A percentile compares a stretch with the other conserved stretches of the same genome.
Evolutionary conservation across 35 echinoderm and acorn worm species (phyloP).

Genomic region (Patiria miniata): DNA sequence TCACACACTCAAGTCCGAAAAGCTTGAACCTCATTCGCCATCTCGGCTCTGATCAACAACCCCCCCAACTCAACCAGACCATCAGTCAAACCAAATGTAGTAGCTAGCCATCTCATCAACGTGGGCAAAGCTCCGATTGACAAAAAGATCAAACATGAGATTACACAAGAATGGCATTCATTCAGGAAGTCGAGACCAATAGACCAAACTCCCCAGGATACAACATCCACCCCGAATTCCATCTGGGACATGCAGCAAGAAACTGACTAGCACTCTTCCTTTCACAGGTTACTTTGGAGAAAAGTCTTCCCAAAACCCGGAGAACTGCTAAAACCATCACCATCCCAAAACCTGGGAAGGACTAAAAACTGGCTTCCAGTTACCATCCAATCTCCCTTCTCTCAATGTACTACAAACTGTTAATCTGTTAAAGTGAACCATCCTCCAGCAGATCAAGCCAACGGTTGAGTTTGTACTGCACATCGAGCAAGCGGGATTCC

Average conservation of each 20-base stretch:
- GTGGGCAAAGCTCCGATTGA: no score
- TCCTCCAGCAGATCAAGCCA: constrained; percentile 12
- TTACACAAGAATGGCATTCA: neutral
- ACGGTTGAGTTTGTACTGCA: neutral
- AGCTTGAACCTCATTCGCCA: constrained; percentile 1
- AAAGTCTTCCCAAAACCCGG: no score
- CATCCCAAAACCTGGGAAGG: no score
- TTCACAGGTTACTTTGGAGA: neutral
- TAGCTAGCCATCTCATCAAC: constrained; percentile 9
- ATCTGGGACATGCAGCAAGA: neutral
- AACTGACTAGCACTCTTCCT: neutral
- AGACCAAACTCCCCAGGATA: neutral
- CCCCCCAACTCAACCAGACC: no score
- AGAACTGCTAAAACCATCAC: no score
- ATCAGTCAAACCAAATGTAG: constrained; percentile 10
- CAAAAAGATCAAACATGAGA: constrained; percentile 5
- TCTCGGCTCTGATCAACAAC: neutral
- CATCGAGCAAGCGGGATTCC: no score
- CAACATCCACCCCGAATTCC: neutral
- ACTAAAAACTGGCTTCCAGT: neutral
- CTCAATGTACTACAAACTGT: no score
- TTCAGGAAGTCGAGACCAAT: constrained; percentile 3
- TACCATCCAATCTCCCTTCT: no score
- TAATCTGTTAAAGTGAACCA: constrained; percentile 32
- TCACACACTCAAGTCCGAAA: constrained; percentile 4